These are phyloP conservation scores for Alauda arvensis DNA, from an alignment of 2,797 vertebrate species.

Conservation along the genomic window DNA sequence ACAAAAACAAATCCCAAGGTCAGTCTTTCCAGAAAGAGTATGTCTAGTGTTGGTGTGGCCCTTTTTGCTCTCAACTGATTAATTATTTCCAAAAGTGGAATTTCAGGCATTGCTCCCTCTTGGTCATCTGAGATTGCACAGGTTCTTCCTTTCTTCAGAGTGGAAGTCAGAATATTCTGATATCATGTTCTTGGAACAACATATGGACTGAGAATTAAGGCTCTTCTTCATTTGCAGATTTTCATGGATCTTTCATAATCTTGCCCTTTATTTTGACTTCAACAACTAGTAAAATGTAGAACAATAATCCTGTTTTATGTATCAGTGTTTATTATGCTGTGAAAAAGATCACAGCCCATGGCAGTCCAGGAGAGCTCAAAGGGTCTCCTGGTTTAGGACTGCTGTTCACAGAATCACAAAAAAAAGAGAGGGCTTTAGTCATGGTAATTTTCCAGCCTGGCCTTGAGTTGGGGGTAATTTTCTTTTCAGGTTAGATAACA, in stretches of 20 bases:
- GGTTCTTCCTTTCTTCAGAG: background rate
- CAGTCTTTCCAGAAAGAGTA: background rate
- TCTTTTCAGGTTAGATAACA: background rate
- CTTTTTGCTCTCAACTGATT: background rate
- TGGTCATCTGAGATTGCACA: background rate
- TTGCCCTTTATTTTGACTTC: background rate
- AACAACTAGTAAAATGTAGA: background rate
- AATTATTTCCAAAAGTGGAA: background rate
- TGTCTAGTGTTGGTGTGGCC: background rate
- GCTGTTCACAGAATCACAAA: background rate
- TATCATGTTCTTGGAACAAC: background rate
- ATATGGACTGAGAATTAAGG: background rate
- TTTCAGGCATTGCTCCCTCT: background rate
- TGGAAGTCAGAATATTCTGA: background rate
- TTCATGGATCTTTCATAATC: background rate
- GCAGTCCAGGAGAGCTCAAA: background rate
- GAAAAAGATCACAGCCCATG: background rate
- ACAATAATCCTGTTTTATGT: background rate
- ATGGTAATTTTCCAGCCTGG: background rate
- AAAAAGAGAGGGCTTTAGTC: background rate
- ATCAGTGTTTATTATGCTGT: background rate
- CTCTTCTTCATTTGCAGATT: background rate
- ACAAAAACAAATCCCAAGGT: background rate
- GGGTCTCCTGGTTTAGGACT: background rate
- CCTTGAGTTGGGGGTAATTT: background rate